Percentiles rank a stretch among this genome's conserved stretches.
Conservation (phyloP, 2,797 vertebrate genomes). For the Sardinella longiceps region DNA sequence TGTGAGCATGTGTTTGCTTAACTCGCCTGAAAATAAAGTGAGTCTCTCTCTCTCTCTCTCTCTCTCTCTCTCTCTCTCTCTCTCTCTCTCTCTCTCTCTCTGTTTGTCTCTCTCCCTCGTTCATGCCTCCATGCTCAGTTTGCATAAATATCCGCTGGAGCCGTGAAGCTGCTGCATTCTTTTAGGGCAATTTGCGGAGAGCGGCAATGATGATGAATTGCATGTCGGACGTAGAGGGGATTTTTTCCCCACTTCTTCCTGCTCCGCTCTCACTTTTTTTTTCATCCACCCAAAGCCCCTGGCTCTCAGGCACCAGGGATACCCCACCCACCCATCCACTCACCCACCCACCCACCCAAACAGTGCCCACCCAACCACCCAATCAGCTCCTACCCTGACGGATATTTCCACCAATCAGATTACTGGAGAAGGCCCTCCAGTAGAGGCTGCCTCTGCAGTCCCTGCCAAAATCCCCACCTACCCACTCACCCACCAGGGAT, state of each 20-base stretch:
- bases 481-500: not conserved
- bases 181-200: conserved; percentile 31
- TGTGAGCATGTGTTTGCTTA: conserved; percentile 39
- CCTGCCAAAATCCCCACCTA: not conserved
- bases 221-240: conserved; percentile 20
- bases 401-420: conserved; percentile 45
- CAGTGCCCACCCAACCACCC: not conserved
- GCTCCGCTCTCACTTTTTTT: conserved; percentile 4
- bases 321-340: not conserved
- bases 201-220: conserved; percentile 38
- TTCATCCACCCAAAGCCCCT: not conserved
- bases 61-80: not conserved
- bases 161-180: conserved; percentile 36
- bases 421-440: conserved; percentile 37
- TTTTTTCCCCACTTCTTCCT: conserved; percentile 2
- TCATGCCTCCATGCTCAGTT: conserved; percentile 2
- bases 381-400: not conserved
- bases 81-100: too few relatives aligned
- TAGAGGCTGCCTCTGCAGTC: not conserved
- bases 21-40: conserved; percentile 44
- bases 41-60: not conserved
- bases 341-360: not conserved
- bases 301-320: not conserved
- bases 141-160: conserved; percentile 25
- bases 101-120: not conserved